Percentiles rank a stretch among this genome's conserved stretches.
These are phyloP conservation scores for Eptatretus atami DNA, from an alignment of 2,797 vertebrate genomes.

Conservation along the genomic window DNA sequence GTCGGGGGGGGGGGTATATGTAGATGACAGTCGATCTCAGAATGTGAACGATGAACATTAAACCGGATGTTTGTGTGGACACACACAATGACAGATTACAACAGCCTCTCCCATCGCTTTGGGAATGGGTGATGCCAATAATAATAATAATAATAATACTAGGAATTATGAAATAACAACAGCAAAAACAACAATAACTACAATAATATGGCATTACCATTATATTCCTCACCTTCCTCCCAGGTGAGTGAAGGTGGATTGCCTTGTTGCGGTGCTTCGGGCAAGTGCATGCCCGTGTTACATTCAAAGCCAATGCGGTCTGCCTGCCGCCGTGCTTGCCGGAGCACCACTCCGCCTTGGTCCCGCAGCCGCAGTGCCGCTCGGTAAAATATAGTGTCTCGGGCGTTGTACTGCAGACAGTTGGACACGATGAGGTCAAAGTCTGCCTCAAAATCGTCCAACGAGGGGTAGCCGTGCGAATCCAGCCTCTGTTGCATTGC, in stretches of 20 bases:
- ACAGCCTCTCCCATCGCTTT: no score
- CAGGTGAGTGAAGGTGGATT: constrained; percentile 29
- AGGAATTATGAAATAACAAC: no score
- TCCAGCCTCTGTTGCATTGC: constrained; percentile 90
- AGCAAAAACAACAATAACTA: no score
- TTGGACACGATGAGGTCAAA: constrained; percentile 94
- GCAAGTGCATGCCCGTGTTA: constrained; percentile 70
- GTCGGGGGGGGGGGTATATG: no score
- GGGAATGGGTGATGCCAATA: no score
- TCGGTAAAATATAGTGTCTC: constrained; percentile 92
- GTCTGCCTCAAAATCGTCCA: constrained; percentile 75
- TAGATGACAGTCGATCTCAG: no score
- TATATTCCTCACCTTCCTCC: constrained; percentile 18
- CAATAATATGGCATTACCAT: no score
- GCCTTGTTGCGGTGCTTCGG: constrained; percentile 12
- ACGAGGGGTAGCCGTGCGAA: constrained; percentile 70
- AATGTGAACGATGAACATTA: no score
- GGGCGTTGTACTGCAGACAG: constrained; percentile 95
- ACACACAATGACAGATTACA: no score
- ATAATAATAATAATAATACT: no score
- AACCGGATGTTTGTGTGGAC: no score
- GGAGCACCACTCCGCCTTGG: constrained; percentile 40
- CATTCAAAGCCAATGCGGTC: constrained; percentile 88
- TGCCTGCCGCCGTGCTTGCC: constrained; percentile 55
- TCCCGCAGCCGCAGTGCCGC: constrained; percentile 64